Evolutionary conservation across 2,888 invertebrate species (phyloP), one percentile per base, ranked within the genome.

Genomic region (Ophonus ardosiacus): DNA sequence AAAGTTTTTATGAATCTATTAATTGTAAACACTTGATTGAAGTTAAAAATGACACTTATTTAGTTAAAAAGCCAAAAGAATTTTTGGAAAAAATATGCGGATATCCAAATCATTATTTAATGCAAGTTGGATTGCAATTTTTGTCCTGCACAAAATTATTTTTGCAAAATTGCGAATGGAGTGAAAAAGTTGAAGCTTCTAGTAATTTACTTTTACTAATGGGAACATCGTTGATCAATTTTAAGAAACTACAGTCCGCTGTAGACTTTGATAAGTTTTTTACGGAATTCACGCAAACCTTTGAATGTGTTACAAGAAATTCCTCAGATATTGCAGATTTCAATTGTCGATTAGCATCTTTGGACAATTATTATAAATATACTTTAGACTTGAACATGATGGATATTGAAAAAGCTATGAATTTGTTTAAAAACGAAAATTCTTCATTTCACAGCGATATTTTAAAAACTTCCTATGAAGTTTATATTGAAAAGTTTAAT

Each of bases 351-450:
- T 21, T 81, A 13, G 81, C 21, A 0, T 38, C 65, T 10, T 21
- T 81, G 3, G 81, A 65, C 10, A 43, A 81, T 40, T 81, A 38
- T 40, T 81, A 65, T 18, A 24, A n/a, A 31, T 65, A 81, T 38
- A 63, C 65, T 4, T 38, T 31, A 1, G 18, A 81, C 17, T 7
- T 43, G 13, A 65, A 38, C 18, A 18, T 43, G 0, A 81, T 81
- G 63, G 24, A 24, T 2, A 8, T 81, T 15, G 21, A 43, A 7
- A 81, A 65, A 8, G 51, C 81, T n/a, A 17, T 81, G 63, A 7
- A 40, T 6, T 65, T 65, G 10, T 81, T 43, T 6, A 5, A n/a
- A 31, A 24, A 63, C 15, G 7, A 18, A 18, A 7, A 3, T 51
- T 38, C 31, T 24, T 0, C 18, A 0, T 79, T 79, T 15, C n/a